Conservation (phyloP, 1,140 invertebrate species). For the Pogonognathellus flavescens region DNA sequence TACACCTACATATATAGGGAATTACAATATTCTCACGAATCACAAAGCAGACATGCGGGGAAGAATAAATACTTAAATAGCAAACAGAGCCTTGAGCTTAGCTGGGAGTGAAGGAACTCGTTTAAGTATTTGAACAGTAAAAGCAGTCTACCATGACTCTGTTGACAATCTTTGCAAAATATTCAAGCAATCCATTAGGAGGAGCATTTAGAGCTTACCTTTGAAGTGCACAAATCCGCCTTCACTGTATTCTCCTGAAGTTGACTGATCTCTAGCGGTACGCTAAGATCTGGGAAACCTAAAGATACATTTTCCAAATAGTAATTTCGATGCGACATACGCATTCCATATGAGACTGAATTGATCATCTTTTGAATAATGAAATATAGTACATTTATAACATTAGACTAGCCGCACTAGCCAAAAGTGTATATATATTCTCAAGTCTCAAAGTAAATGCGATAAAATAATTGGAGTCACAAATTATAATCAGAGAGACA, state of each 20-base stretch:
- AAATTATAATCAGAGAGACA: too few species aligned
- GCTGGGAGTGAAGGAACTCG: background rate
- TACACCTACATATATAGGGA: too few species aligned
- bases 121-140: slow-evolving; percentile 27
- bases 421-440: too few species aligned
- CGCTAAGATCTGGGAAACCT: slow-evolving; percentile 59
- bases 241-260: slow-evolving; percentile 33
- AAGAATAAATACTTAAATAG: slow-evolving; percentile 45
- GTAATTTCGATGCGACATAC: background rate
- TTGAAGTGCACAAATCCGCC: slow-evolving; percentile 62
- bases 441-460: too few species aligned
- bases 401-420: too few species aligned
- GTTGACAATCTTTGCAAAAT: slow-evolving; percentile 37
- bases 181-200: slow-evolving; percentile 19
- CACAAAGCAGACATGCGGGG: slow-evolving; percentile 3
- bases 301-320: slow-evolving; percentile 28
- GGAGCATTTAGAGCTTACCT: slow-evolving; percentile 53
- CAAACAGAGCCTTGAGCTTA: background rate
- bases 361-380: too few species aligned
- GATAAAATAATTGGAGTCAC: too few species aligned
- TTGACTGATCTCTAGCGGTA: slow-evolving; percentile 61
- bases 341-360: too few species aligned
- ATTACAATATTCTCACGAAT: too few species aligned
- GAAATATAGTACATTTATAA: too few species aligned
- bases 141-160: background rate